Evolutionary conservation across 2,888 invertebrate genomes (phyloP).

Genomic region (Nineta flava): DNA sequence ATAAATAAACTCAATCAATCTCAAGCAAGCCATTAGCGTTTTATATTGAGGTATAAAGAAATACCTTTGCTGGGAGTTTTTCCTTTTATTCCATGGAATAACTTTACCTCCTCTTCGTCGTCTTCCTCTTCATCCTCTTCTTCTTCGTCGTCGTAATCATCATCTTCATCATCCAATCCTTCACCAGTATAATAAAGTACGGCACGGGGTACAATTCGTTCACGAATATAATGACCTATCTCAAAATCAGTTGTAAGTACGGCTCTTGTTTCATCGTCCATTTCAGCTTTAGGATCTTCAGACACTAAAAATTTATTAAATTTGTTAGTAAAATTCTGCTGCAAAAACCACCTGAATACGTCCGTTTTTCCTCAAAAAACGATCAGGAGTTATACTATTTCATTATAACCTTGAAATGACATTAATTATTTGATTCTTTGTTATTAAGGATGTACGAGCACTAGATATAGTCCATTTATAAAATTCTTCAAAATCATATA

Average conservation of each 20-base stretch:
- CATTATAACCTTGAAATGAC: too few relatives aligned
- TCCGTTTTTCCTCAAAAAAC: too few relatives aligned
- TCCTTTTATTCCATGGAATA: not conserved
- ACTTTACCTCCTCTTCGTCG: constrained; percentile 5
- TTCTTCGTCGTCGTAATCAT: constrained; percentile 5
- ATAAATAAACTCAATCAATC: too few relatives aligned
- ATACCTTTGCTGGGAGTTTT: constrained; percentile 1
- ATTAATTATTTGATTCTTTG: too few relatives aligned
- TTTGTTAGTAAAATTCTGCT: not conserved
- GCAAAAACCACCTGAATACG: too few relatives aligned
- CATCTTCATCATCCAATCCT: constrained; percentile 21
- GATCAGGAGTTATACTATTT: too few relatives aligned
- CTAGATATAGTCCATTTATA: too few relatives aligned
- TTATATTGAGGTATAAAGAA: not conserved
- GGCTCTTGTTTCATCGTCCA: constrained; percentile 77
- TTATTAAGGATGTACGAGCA: too few relatives aligned
- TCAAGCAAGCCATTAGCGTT: too few relatives aligned
- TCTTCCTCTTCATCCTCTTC: constrained; percentile 7
- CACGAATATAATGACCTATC: constrained; percentile 95
- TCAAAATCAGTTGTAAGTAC: constrained; percentile 91
- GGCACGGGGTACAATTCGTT: constrained; percentile 92
- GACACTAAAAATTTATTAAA: constrained; percentile 38
- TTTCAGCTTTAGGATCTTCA: constrained; percentile 62
- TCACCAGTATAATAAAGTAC: constrained; percentile 94
- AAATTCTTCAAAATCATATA: too few relatives aligned